Evolutionary conservation across 2,113 vertebrate species (phyloP), one percentile per base, ranked within the genome.

Genomic region (Ophthalmolycus amberensis): DNA sequence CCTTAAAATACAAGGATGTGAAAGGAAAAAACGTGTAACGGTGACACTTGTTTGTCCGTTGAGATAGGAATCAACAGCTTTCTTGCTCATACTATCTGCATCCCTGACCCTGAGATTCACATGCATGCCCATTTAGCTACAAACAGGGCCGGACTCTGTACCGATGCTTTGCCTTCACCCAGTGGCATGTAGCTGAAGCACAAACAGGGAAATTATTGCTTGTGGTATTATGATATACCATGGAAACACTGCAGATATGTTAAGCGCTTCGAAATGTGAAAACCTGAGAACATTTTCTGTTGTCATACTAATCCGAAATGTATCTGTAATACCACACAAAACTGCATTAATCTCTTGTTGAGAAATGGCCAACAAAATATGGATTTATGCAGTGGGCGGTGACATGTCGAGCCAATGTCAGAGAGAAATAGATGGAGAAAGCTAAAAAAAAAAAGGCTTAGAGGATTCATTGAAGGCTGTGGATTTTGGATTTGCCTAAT

Each of bases 401-500:
- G 74, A 71, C 62, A 25, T 29, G n/a, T 20, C 38, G 27, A 72
- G 62, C 32, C 20, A 50, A 18, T 60, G 50, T 63, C 60, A 37
- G 37, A 60, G 27, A 62, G 42, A 56, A 58, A 73, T 34, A 29
- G 9, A 44, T 54, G 73, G 34, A 29, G 9, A 62, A 66, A 59
- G 52, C 18, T 59, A 9, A 78, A 79, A 73, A 11, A 44, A 62
- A 64, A 83, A 83, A 9, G 32, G 68, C 16, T 80, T 71, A 80
- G 75, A 27, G 63, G 25, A 64, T 78, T 71, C 44, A 70, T 42
- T 67, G 40, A 52, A 78, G 52, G 60, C 68, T 20, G 68, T 32
- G 71, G 34, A 78, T 75, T 64, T 52, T 18, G 62, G 54, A 82
- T 64, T 37, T 76, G 60, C 79, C 71, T 88, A 85, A 82, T 83